Evolutionary conservation across 2,888 invertebrate species (phyloP).

Genomic region (Linyphia triangularis): DNA sequence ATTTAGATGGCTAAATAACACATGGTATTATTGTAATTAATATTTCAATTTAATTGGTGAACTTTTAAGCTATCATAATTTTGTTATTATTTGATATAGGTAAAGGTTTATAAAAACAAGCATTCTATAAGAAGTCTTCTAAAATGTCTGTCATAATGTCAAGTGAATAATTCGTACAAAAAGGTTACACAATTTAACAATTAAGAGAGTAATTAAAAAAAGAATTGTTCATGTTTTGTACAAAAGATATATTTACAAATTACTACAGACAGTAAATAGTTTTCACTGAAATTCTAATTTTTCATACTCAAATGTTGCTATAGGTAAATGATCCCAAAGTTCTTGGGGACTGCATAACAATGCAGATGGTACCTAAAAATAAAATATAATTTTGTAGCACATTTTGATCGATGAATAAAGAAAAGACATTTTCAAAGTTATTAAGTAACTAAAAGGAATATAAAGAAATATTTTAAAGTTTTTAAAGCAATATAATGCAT

Average conservation of each 20-base stretch:
- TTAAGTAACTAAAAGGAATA: background rate
- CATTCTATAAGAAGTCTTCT: too few species aligned
- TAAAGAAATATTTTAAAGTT: background rate
- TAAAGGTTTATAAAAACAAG: too few species aligned
- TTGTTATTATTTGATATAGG: too few species aligned
- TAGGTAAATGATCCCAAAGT: constrained; percentile 85
- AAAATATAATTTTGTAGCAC: too few species aligned
- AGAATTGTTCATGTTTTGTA: background rate
- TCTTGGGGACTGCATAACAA: constrained; percentile 86
- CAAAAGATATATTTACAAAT: constrained; percentile 37
- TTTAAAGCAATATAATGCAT: background rate
- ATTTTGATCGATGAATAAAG: too few species aligned
- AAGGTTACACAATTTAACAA: background rate
- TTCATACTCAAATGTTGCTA: constrained; percentile 81
- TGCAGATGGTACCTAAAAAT: constrained; percentile 82
- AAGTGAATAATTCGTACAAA: too few species aligned
- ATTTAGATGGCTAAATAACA: too few species aligned
- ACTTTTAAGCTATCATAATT: too few species aligned
- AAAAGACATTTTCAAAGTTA: background rate
- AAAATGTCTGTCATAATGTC: too few species aligned
- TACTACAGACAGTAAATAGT: background rate
- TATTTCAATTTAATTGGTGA: too few species aligned
- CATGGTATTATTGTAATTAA: too few species aligned
- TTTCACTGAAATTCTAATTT: constrained; percentile 79
- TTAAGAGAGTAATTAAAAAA: background rate